Percentiles rank a stretch among this genome's conserved stretches.
Conservation (phyloP, 30 jellyfish, hydroid and myxozoan genomes). For the Pelagia noctiluca region DNA sequence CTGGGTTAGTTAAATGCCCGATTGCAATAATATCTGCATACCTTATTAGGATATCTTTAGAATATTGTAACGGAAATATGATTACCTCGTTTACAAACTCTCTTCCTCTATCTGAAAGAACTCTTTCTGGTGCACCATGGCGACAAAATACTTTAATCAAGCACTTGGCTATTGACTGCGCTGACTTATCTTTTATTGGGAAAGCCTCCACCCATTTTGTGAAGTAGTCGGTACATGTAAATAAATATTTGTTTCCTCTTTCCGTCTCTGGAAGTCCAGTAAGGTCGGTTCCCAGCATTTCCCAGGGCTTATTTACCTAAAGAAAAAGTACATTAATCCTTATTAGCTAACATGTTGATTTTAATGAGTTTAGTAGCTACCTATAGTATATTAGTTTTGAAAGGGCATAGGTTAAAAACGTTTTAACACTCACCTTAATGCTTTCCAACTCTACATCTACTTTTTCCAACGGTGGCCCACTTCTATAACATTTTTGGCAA, state of each 20-base stretch:
- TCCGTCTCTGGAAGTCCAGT: not conserved
- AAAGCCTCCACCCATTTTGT: constrained; percentile 78
- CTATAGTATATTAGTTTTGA: too few species aligned
- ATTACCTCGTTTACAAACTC: constrained; percentile 64
- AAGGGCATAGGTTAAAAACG: not conserved
- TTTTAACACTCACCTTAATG: not conserved
- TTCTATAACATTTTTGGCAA: constrained; percentile 33
- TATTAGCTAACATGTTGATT: too few species aligned
- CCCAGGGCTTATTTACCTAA: constrained; percentile 12
- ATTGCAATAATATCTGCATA: not conserved
- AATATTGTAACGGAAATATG: not conserved
- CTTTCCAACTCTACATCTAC: constrained; percentile 31
- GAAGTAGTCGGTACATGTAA: constrained; percentile 56
- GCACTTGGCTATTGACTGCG: constrained; percentile 60
- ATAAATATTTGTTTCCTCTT: constrained; percentile 47
- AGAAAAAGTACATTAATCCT: too few species aligned
- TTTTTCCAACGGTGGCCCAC: constrained; percentile 31
- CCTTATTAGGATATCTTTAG: not conserved
- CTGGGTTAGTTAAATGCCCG: not conserved
- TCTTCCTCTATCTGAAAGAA: constrained; percentile 61
- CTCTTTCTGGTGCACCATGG: constrained; percentile 63
- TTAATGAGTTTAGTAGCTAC: not conserved
- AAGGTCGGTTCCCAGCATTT: not conserved
- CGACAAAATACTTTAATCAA: constrained; percentile 52
- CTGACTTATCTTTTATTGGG: constrained; percentile 44